A percentile compares a stretch with the other conserved stretches of the same genome.
Conservation (phyloP, 2,113 vertebrate species). For the Ammodytes dubius region DNA sequence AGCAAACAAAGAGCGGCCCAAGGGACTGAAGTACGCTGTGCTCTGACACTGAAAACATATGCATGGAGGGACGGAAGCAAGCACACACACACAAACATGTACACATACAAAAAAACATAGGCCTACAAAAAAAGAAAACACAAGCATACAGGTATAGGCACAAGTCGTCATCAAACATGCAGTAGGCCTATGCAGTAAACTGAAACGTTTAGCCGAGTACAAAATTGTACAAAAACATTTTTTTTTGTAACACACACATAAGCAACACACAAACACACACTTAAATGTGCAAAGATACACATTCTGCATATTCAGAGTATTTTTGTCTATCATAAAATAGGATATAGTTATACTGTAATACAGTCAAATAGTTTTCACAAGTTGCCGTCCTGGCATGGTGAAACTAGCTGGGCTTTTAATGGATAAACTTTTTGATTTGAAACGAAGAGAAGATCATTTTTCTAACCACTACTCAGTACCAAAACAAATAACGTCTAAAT, state of each 20-base stretch:
- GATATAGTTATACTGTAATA: background rate
- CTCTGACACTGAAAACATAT: slow-evolving; percentile 65
- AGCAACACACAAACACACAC: background rate
- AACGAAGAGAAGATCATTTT: slow-evolving; percentile 9
- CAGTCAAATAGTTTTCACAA: background rate
- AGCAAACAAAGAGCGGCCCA: slow-evolving; percentile 86
- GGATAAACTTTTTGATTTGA: background rate
- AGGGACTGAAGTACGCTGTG: slow-evolving; percentile 70
- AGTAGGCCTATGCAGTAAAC: background rate
- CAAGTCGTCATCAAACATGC: background rate
- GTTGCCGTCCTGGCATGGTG: background rate
- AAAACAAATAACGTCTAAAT: background rate
- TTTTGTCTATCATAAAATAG: background rate
- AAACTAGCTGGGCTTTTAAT: background rate
- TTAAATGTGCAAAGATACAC: background rate
- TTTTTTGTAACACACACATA: background rate
- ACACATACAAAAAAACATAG: background rate
- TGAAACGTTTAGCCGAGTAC: too few relatives aligned
- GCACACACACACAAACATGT: background rate
- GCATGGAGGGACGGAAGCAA: slow-evolving; percentile 28
- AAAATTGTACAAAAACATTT: background rate
- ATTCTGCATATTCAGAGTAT: background rate
- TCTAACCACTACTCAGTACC: background rate
- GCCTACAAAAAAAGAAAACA: slow-evolving; percentile 3
- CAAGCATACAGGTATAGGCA: slow-evolving; percentile 5